Base-by-base conservation (phyloP, 2,888 invertebrate genomes). In the Cantharis lateralis region DNA sequence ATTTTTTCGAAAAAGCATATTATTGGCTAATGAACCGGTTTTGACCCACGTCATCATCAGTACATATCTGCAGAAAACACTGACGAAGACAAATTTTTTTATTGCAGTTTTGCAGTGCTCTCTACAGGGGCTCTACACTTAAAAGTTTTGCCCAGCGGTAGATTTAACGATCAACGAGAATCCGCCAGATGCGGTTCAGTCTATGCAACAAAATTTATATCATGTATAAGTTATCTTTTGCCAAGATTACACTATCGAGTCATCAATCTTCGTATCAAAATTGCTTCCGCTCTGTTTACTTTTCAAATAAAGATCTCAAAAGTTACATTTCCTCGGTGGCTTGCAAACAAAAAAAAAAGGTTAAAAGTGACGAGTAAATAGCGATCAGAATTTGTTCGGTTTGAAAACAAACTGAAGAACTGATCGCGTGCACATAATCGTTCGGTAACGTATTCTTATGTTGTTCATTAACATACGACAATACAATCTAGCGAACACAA, bases 231-330 rank as follows among this genome's bases (percentile, higher is more conserved):
- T 66, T 24, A 66, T 66, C 64, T 66, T 66, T 66, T 13, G 64
- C 20, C 24, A 66, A 18, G 64, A 66, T 71, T 71, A 71, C 62
- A 15, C 62, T 62, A 71, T 28, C 26, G 15, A 64, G 20, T 24
- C 72, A 72, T 72, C 72, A 72, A 72, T 72, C 72, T 68, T 72
- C 66, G 48, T 66, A 72, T 24, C 20, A 68, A 26, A 72, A 72
- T 32, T 66, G n/a, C 72, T 72, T 72, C 72, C 66, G 66, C 66
- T 32, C 18, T 63, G 28, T 71, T 26, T 32, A 28, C 68, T 66
- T 28, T 48, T 72, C 66, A n/a, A 62, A n/a, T 48, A 32, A 13
- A 61, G 18, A 18, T 68, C 10, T 20, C 16, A 68, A 66, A 72
- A 24, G 64, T 66, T 66, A 20, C 64, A 18, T 18, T 66, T 24